Evolutionary conservation across 2,113 vertebrate species (phyloP).

Genomic region (Cepphus grylle): DNA sequence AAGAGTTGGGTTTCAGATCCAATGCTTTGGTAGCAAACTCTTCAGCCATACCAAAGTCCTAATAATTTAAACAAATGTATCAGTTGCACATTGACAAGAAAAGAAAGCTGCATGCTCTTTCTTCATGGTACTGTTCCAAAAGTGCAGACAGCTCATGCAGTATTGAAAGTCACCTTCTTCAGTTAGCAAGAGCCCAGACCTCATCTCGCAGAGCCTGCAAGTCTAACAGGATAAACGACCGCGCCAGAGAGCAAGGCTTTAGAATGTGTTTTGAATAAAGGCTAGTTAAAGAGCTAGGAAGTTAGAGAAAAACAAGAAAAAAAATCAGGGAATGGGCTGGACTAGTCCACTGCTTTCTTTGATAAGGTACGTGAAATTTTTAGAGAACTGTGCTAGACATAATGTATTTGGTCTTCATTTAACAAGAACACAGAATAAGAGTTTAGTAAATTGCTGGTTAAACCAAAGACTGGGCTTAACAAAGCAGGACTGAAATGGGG

Average conservation of each 20-base stretch:
- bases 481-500: not conserved
- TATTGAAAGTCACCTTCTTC: not conserved
- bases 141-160: not conserved
- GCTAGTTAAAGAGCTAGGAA: not conserved
- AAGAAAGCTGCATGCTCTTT: not conserved
- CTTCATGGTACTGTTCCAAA: too few species aligned
- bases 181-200: not conserved
- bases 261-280: not conserved
- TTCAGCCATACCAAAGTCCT: constrained; percentile 98
- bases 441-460: not conserved
- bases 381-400: not conserved
- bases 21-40: constrained; percentile 97
- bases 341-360: not conserved
- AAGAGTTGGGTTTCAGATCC: constrained; percentile 95
- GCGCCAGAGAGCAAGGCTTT: not conserved
- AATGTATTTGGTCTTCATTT: not conserved
- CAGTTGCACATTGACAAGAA: accelerated
- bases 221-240: not conserved
- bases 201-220: not conserved
- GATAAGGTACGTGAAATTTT: not conserved
- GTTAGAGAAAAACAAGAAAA: not conserved
- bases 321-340: not conserved
- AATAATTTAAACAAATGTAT: not conserved
- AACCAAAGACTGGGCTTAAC: not conserved
- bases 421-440: not conserved